phyloP scores from a whole-genome alignment of 2,113 vertebrate species.

The Mormyrus lacerda region DNA sequence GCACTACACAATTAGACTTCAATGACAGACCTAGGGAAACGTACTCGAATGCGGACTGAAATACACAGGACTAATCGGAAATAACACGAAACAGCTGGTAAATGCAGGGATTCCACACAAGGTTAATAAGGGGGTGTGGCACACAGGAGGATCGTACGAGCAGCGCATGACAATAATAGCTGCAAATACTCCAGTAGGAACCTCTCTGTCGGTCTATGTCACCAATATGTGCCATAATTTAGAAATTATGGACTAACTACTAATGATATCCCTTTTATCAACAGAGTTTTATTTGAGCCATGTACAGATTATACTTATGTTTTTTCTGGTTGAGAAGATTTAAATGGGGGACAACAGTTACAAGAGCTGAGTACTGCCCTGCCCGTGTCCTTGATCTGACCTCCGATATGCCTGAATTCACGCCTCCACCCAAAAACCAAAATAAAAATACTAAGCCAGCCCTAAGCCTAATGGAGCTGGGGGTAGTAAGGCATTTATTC shows the following conservation, averaged over 20 bases:
- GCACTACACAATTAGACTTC: too few relatives aligned
- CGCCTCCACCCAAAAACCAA: not conserved
- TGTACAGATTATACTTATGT: not conserved
- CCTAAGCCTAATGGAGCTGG: conserved; percentile 47
- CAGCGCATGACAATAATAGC: too few relatives aligned
- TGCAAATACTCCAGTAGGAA: not conserved
- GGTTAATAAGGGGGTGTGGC: too few relatives aligned
- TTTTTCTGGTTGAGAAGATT: not conserved
- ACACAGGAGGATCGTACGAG: too few relatives aligned
- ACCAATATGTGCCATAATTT: not conserved
- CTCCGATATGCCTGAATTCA: not conserved
- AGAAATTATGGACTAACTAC: not conserved
- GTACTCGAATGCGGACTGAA: too few relatives aligned
- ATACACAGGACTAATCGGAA: too few relatives aligned
- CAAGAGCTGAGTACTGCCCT: not conserved
- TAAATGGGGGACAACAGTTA: not conserved
- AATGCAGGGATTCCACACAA: too few relatives aligned
- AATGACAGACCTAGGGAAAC: too few relatives aligned
- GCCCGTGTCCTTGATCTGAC: not conserved
- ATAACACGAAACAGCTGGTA: too few relatives aligned
- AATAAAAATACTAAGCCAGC: conserved; percentile 15
- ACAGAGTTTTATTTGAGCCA: not conserved
- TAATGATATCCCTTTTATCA: not conserved
- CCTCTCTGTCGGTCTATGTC: not conserved
- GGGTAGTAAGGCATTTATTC: not conserved